A percentile compares a stretch with the other conserved stretches of the same genome.
These are phyloP conservation scores for Ischnus inquisitorius DNA, from an alignment of 2,888 invertebrate genomes.

Conservation along the genomic window DNA sequence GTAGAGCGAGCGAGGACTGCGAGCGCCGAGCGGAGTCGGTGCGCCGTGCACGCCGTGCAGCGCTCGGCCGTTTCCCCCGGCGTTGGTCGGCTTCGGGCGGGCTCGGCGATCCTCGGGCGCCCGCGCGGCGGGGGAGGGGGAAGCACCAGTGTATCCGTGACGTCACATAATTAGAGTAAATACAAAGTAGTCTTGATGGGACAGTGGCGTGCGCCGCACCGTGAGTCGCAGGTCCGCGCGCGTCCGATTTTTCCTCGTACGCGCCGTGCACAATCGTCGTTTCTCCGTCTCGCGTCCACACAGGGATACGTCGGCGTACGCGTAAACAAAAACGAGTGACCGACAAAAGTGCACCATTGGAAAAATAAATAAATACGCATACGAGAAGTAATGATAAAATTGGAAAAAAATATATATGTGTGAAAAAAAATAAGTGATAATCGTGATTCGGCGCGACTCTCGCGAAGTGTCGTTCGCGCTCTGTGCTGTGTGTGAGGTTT, in stretches of 20 bases:
- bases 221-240: conserved; percentile 84
- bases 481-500: conserved; percentile 79
- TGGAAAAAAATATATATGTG: conserved; percentile 27
- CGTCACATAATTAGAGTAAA: conserved; percentile 91
- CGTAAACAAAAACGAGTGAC: conserved; percentile 47
- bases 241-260: conserved; percentile 74
- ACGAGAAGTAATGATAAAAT: no score
- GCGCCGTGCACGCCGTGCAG: conserved; percentile 75
- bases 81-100: conserved; percentile 72
- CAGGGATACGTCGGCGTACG: conserved; percentile 61
- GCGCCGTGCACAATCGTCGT: conserved; percentile 39
- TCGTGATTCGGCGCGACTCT: conserved; percentile 51
- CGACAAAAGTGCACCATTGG: conserved; percentile 44
- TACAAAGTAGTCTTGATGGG: conserved; percentile 89
- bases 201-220: conserved; percentile 88
- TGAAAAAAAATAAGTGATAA: conserved; percentile 31
- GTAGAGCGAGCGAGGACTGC: conserved; percentile 60
- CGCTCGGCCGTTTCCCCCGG: conserved; percentile 64
- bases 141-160: conserved; percentile 87
- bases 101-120: conserved; percentile 75
- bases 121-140: conserved; percentile 77
- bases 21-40: conserved; percentile 60
- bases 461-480: conserved; percentile 42
- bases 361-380: conserved; percentile 30
- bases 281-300: conserved; percentile 15